Conservation (phyloP, 53 echinoderm and acorn worm genomes). For the Henricia sp. region DNA sequence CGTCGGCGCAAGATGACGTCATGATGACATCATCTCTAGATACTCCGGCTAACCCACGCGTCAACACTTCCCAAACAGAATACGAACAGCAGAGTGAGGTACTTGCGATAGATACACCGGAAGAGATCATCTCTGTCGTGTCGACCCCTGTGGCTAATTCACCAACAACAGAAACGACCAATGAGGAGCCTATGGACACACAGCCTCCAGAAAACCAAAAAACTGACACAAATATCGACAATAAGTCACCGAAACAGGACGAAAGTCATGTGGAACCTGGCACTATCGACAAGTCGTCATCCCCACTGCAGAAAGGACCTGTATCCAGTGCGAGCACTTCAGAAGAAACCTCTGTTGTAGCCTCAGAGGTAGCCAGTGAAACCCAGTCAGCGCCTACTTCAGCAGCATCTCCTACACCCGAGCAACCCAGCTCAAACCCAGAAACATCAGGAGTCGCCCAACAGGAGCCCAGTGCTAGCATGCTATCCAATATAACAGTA, state of each 20-base stretch:
- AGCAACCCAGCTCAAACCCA: conserved; percentile 26
- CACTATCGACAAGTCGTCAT: neutral
- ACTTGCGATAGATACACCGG: conserved; percentile 37
- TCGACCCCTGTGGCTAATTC: conserved; percentile 69
- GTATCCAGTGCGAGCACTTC: neutral
- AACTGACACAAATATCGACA: neutral
- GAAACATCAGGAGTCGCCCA: conserved; percentile 24
- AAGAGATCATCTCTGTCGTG: conserved; percentile 73
- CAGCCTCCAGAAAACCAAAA: conserved; percentile 2
- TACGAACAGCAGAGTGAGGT: conserved; percentile 7
- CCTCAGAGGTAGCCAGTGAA: neutral
- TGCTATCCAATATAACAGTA: conserved; percentile 8
- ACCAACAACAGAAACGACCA: conserved; percentile 3
- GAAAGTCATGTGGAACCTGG: neutral
- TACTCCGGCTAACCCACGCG: neutral
- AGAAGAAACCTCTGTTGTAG: neutral
- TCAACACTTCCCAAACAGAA: neutral
- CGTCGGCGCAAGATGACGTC: neutral
- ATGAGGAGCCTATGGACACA: conserved; percentile 54
- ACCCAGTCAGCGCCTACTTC: conserved; percentile 5
- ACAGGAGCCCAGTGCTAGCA: conserved; percentile 6
- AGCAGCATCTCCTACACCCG: neutral
- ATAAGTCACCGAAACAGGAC: neutral
- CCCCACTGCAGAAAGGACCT: neutral
- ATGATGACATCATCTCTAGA: neutral